Percentiles rank a stretch among this genome's conserved stretches.
Evolutionary conservation across 2,113 vertebrate species (phyloP).

Genomic region (Salvelinus namaycush): DNA sequence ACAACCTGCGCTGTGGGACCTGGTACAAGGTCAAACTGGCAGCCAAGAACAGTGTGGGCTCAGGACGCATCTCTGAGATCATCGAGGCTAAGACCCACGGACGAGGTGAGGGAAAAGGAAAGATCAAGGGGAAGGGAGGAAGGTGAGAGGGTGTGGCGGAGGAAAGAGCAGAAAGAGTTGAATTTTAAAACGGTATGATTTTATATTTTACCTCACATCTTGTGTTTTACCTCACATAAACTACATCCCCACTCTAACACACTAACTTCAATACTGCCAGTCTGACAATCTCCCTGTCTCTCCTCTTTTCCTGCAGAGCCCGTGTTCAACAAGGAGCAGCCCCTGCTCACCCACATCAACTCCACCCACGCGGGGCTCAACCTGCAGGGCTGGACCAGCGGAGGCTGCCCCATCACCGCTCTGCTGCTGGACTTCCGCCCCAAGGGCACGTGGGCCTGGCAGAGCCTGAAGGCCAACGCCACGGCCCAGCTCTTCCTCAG

Average conservation of each 20-base stretch:
- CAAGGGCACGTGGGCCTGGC: conserved; percentile 95
- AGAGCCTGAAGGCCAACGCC: conserved; percentile 88
- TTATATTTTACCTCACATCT: too few species aligned
- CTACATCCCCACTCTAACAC: neutral
- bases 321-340: conserved; percentile 97
- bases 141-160: neutral
- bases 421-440: conserved; percentile 92
- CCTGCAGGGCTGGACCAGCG: conserved; percentile 96
- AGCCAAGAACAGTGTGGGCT: conserved; percentile 97
- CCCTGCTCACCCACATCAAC: conserved; percentile 97
- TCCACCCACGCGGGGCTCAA: conserved; percentile 93
- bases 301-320: conserved; percentile 77
- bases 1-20: conserved; percentile 95
- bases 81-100: conserved; percentile 98
- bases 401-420: conserved; percentile 93
- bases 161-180: neutral
- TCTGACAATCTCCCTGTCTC: neutral
- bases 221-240: too few species aligned
- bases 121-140: neutral
- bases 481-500: conserved; percentile 92
- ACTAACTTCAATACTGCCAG: neutral
- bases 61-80: conserved; percentile 97
- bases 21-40: conserved; percentile 99
- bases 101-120: conserved; percentile 77
- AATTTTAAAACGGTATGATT: too few species aligned